Evolutionary conservation across 2,888 invertebrate species (phyloP).

Genomic region (Tholera decimalis): DNA sequence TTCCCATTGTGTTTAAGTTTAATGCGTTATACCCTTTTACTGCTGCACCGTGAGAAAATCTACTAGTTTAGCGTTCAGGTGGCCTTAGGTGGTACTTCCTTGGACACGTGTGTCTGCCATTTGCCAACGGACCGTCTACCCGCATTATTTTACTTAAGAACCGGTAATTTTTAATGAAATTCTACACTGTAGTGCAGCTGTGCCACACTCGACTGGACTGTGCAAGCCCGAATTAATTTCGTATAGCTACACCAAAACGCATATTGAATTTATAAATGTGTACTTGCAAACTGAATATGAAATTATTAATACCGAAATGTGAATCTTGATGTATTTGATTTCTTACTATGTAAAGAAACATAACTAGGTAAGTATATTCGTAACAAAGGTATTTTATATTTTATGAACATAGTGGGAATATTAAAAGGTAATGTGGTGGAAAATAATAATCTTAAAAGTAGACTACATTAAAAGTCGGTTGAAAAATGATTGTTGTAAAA

Average conservation of each 20-base stretch:
- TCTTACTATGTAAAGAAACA: background rate
- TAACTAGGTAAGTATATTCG: background rate
- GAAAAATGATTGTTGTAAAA: no score
- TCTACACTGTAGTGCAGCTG: constrained; percentile 87
- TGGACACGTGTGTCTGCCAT: constrained; percentile 83
- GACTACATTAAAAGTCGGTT: background rate
- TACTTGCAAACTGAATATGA: constrained; percentile 18
- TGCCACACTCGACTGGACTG: constrained; percentile 80
- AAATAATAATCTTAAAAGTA: background rate
- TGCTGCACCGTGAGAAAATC: constrained; percentile 84
- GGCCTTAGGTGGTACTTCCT: constrained; percentile 81
- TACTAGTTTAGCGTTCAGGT: constrained; percentile 79
- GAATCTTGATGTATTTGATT: background rate
- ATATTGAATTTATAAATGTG: constrained; percentile 74
- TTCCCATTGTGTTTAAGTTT: constrained; percentile 80
- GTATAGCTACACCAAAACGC: constrained; percentile 74
- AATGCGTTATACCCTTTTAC: constrained; percentile 78
- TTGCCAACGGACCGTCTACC: constrained; percentile 83
- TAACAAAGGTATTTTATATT: background rate
- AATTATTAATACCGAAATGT: background rate
- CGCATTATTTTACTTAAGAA: constrained; percentile 86
- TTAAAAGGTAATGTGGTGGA: background rate
- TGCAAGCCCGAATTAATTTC: constrained; percentile 79
- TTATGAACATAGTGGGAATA: background rate
- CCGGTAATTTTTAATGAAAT: constrained; percentile 89